Evolutionary conservation across 2,797 vertebrate genomes (phyloP).

Genomic region (Pangasius larnaudii): DNA sequence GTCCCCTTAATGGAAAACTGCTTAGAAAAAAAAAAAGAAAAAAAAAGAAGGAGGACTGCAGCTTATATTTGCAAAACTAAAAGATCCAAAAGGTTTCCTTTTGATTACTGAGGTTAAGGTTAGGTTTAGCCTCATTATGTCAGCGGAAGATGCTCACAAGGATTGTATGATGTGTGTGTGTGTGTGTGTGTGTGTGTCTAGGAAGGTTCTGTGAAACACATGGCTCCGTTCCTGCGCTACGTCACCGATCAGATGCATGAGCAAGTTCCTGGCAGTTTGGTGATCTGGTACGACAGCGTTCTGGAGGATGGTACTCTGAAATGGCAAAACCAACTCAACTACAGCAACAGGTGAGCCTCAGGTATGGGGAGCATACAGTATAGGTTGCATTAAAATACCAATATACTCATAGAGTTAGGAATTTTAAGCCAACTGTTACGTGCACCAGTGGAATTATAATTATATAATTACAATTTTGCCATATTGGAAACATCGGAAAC

Average conservation of each 20-base stretch:
- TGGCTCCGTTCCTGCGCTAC: slow-evolving; percentile 80
- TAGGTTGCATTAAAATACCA: not conserved
- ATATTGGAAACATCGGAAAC: not conserved
- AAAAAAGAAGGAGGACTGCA: no score
- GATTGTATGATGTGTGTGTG: not conserved
- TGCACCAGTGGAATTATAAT: not conserved
- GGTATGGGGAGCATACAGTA: not conserved
- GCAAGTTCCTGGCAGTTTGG: slow-evolving; percentile 75
- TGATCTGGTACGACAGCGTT: slow-evolving; percentile 95
- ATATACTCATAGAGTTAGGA: not conserved
- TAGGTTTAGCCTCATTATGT: not conserved
- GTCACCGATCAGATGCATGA: slow-evolving; percentile 82
- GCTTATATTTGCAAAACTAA: not conserved
- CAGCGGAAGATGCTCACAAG: not conserved
- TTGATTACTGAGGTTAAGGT: not conserved
- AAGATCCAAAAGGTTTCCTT: not conserved
- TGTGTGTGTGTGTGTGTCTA: slow-evolving; percentile 48
- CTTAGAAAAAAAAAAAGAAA: not conserved
- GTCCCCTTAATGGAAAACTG: not conserved
- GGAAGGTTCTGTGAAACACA: slow-evolving; percentile 75
- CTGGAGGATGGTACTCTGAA: slow-evolving; percentile 74
- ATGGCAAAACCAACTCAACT: slow-evolving; percentile 93
- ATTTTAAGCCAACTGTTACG: not conserved
- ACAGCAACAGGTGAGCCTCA: slow-evolving; percentile 81
- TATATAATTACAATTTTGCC: not conserved